phyloP scores from a whole-genome alignment of 2,113 vertebrate species.

The Oreochromis aureus region DNA sequence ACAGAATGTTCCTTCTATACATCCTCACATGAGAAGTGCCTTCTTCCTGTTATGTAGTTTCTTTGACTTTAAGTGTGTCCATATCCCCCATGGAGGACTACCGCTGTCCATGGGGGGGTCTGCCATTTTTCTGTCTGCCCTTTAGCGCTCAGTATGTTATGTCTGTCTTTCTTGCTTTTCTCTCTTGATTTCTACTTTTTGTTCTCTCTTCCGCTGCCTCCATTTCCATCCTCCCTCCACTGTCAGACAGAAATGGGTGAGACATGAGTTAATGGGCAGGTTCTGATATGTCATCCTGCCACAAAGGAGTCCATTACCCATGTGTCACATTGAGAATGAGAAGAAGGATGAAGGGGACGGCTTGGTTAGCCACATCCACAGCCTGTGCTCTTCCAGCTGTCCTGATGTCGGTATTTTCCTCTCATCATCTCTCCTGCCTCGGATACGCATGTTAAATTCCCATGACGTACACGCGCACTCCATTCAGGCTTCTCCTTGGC shows the following conservation, averaged over 20 bases:
- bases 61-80: neutral
- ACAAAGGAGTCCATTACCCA: constrained; percentile 62
- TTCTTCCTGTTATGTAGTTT: neutral
- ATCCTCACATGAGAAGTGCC: neutral
- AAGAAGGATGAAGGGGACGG: constrained; percentile 38
- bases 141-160: neutral
- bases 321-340: constrained; percentile 50
- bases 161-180: neutral
- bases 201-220: neutral
- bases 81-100: neutral
- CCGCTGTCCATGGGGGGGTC: neutral
- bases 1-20: neutral
- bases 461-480: constrained; percentile 69
- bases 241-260: constrained; percentile 35
- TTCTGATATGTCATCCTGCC: constrained; percentile 56
- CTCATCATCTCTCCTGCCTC: constrained; percentile 13
- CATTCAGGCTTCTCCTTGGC: neutral
- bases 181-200: neutral
- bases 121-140: neutral
- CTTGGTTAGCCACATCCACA: constrained; percentile 17
- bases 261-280: constrained; percentile 54
- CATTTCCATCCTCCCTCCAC: neutral
- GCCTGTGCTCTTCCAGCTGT: neutral
- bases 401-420: constrained; percentile 26
- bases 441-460: constrained; percentile 10